Base-by-base conservation (phyloP, 2,888 invertebrate species). In the Esperia sulphurella region DNA sequence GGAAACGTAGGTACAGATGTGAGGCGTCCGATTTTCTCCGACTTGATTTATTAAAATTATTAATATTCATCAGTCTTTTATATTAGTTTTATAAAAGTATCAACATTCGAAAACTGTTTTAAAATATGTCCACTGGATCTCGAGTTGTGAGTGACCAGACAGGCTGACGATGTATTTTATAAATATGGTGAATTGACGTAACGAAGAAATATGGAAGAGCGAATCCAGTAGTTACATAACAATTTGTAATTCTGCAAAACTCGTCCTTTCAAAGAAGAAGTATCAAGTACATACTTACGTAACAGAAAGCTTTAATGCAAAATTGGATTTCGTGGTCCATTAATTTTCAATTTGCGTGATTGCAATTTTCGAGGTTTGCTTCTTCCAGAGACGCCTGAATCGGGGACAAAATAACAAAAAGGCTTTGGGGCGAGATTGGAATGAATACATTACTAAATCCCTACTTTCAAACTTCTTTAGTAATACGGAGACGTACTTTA, bases 341-440 rank as follows among this genome's bases (percentile, higher is more conserved):
- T 87, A 87, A 87, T 85, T 87, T 87, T 87, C 87, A 87, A 87
- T 87, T 86, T 86, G 81, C 78, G 84, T 86, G 86, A 87, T 87
- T 87, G 87, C 86, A 84, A 84, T 87, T 84, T 87, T 83, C 82
- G 81, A 83, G 85, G 84, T 85, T 85, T 83, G 82, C 82, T 83
- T 71, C 79, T 76, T 71, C 70, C 74, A 76, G 75, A 82, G 77
- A 79, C 78, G 78, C 69, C 75, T 72, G 75, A 66, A 76, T 76
- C 63, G 79, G 72, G 77, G 79, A 79, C 79, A 75, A 71, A 79
- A 84, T 81, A 83, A 80, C 81, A 77, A 80, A 82, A 81, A 79
- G 79, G 79, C 72, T 77, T 78, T 76, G 67, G 67, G 67, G 67
- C 61, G 65, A 77, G 73, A 82, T 74, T 78, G 76, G 72, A 78